Evolutionary conservation across 2,888 invertebrate species (phyloP), one percentile per base, ranked within the genome.

Genomic region (Hybos culiciformis): DNA sequence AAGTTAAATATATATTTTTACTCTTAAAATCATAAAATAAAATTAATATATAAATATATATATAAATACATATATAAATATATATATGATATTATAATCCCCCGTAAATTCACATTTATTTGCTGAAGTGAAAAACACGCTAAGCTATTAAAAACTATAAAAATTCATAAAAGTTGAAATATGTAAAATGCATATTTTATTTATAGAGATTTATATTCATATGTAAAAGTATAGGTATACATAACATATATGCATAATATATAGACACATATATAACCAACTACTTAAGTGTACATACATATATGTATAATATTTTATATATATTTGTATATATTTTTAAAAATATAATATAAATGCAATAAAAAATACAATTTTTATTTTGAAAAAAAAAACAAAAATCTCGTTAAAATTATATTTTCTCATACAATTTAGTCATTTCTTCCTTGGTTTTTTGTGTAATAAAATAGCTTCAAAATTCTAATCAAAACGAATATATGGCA

Each of bases 91-190:
- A 26, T 12, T 26, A 26, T n/a, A 4, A 9, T 26, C 26, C 12
- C 26, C 26, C 12, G 23, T 26, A 12, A 29, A n/a, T n/a, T n/a
- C n/a, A n/a, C n/a, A n/a, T 29, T n/a, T n/a, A n/a, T 29, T 12
- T 29, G 6, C 29, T 20, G 19, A 36, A 14, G 12, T 20, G 14
- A 21, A 36, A 36, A 18, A 19, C 36, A 36, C 36, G 36, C 36
- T 36, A 36, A 21, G 36, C 36, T 36, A 14, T 36, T 36, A 21
- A 36, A n/a, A 36, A 36, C 20, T 36, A 20, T 20, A 36, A 36
- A 36, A 36, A 5, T 20, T 19, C n/a, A 9, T 32, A 32, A 32
- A n/a, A n/a, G n/a, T n/a, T 32, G 17, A 14, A 32, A 17, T 18
- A 20, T 36, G 20, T 36, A 36, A 36, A 19, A n/a, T 15, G 5